phyloP scores from a whole-genome alignment of 2,797 vertebrate species.

The Thalassophryne amazonica region DNA sequence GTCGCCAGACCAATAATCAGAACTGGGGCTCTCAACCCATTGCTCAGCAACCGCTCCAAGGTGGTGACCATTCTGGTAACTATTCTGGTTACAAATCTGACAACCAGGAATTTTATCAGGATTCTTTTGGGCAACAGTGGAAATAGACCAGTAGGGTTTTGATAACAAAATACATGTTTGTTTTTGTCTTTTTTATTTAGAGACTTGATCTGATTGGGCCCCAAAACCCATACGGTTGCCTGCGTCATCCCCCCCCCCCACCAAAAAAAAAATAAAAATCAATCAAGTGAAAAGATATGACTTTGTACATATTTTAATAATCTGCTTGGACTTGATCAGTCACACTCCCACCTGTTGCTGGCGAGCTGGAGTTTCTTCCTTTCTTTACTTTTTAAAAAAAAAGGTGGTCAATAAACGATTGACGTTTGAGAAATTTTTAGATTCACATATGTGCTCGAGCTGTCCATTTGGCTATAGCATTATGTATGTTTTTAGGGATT shows the following conservation, averaged over 20 bases:
- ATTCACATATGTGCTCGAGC: slow-evolving; percentile 86
- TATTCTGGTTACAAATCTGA: slow-evolving; percentile 98
- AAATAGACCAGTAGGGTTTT: slow-evolving; percentile 89
- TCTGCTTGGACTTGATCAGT: slow-evolving; percentile 91
- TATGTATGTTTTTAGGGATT: slow-evolving; percentile 88
- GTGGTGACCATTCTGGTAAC: slow-evolving; percentile 97
- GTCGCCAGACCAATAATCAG: slow-evolving; percentile 99
- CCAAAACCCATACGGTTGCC: slow-evolving; percentile 86
- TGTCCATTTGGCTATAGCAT: slow-evolving; percentile 91
- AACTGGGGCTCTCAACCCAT: slow-evolving; percentile 99
- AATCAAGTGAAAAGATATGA: slow-evolving; percentile 93
- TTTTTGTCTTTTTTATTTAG: slow-evolving; percentile 75
- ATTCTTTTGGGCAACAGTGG: slow-evolving; percentile 99
- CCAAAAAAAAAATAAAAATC: too few species aligned
- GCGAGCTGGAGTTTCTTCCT: slow-evolving; percentile 81
- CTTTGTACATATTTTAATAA: slow-evolving; percentile 98
- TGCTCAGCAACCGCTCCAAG: slow-evolving; percentile 99
- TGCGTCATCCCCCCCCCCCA: slow-evolving; percentile 54
- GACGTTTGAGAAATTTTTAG: slow-evolving; percentile 75
- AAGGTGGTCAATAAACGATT: slow-evolving; percentile 63
- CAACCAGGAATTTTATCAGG: slow-evolving; percentile 99
- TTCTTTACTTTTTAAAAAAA: slow-evolving; percentile 79
- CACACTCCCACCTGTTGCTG: slow-evolving; percentile 92
- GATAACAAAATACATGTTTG: slow-evolving; percentile 53
- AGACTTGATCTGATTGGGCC: slow-evolving; percentile 91